Evolutionary conservation across 2,888 invertebrate species (phyloP).

Genomic region (Meganola albula): DNA sequence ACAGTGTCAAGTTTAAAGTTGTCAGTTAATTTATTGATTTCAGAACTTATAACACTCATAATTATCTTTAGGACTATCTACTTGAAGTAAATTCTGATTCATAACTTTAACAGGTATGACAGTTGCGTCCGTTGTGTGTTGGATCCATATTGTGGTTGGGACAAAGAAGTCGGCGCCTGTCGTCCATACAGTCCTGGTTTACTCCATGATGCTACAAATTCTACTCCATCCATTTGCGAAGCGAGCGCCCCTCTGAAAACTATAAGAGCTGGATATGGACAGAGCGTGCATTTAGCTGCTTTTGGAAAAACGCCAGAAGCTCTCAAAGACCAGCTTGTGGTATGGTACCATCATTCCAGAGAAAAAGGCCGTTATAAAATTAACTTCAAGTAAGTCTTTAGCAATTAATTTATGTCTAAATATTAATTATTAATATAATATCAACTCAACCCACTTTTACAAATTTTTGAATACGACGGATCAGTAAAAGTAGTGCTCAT

Average conservation of each 20-base stretch:
- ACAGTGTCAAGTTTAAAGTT: too few species aligned
- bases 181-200: slow-evolving; percentile 76
- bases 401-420: not conserved
- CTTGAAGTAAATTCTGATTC: too few species aligned
- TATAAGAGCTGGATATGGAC: slow-evolving; percentile 79
- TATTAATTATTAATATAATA: too few species aligned
- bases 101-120: slow-evolving; percentile 73
- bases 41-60: too few species aligned
- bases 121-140: slow-evolving; percentile 80
- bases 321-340: slow-evolving; percentile 61
- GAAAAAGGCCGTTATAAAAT: slow-evolving; percentile 76
- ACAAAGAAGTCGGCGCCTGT: slow-evolving; percentile 77
- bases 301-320: slow-evolving; percentile 73
- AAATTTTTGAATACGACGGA: too few species aligned
- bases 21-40: too few species aligned
- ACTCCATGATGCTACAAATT: slow-evolving; percentile 79
- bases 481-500: too few species aligned
- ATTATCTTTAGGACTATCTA: too few species aligned
- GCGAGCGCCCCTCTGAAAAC: slow-evolving; percentile 75
- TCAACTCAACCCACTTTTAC: too few species aligned
- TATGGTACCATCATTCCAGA: slow-evolving; percentile 75
- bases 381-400: slow-evolving; percentile 69
- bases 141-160: slow-evolving; percentile 85
- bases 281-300: slow-evolving; percentile 79
- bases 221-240: slow-evolving; percentile 77